A percentile compares a stretch with the other conserved stretches of the same genome.
Evolutionary conservation across 2,113 vertebrate genomes (phyloP).

Genomic region (Columba janthina): DNA sequence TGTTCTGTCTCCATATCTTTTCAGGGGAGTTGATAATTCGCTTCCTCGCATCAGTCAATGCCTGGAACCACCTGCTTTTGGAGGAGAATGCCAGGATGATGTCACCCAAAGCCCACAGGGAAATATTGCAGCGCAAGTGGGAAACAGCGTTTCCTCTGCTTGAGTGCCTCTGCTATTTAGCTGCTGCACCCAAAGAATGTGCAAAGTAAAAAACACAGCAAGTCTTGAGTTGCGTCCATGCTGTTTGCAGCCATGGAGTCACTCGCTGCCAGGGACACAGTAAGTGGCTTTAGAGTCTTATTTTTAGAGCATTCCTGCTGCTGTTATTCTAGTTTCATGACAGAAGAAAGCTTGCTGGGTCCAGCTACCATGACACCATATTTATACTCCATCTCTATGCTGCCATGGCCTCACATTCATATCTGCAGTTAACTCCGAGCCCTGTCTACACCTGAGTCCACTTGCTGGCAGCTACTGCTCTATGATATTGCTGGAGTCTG

Average conservation of each 20-base stretch:
- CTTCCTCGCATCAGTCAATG: constrained; percentile 2
- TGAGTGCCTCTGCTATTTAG: neutral
- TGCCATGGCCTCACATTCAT: rapidly evolving
- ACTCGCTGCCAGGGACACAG: rapidly evolving
- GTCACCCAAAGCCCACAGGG: neutral
- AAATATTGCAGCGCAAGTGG: neutral
- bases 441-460: neutral
- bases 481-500: neutral
- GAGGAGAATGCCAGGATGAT: neutral
- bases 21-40: neutral
- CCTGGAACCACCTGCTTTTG: neutral
- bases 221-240: neutral
- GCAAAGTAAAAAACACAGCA: neutral
- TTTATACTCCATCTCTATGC: neutral
- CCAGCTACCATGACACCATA: neutral
- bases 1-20: neutral
- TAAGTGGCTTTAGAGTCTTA: neutral
- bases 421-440: neutral
- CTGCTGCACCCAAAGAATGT: neutral
- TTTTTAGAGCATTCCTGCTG: neutral
- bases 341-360: neutral
- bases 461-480: neutral
- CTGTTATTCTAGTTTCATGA: neutral
- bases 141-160: neutral
- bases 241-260: neutral